Conservation (phyloP, 2,888 invertebrate genomes). For the Apotomis betuletana region DNA sequence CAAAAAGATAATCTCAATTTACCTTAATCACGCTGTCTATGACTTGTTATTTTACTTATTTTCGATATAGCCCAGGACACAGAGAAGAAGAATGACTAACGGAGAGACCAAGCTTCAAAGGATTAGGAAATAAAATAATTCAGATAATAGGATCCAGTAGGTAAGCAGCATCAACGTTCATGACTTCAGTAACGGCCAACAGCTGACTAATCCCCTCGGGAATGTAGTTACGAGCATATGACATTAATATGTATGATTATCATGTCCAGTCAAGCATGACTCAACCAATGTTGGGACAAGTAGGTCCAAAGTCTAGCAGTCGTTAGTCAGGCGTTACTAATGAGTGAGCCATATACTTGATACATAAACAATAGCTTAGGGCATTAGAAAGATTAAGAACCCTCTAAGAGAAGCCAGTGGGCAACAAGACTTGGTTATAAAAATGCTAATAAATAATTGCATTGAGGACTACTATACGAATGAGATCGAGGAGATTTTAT, state of each 20-base stretch:
- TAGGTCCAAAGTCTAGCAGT: conserved; percentile 23
- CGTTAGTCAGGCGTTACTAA: conserved; percentile 30
- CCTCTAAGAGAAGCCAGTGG: background rate
- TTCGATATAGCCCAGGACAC: too few species aligned
- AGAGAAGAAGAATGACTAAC: too few species aligned
- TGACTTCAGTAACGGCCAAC: conserved; percentile 4
- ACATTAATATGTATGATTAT: conserved; percentile 32
- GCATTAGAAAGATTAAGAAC: conserved; percentile 4
- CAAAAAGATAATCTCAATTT: too few species aligned
- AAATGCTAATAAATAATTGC: too few species aligned
- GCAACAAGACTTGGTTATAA: too few species aligned
- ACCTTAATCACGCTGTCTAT: too few species aligned
- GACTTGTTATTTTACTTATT: too few species aligned
- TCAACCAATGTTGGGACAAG: conserved; percentile 20
- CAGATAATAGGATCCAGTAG: background rate
- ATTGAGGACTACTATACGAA: too few species aligned
- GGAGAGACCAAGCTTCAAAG: too few species aligned
- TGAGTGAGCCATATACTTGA: conserved; percentile 9
- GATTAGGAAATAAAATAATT: too few species aligned
- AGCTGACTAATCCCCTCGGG: conserved; percentile 16
- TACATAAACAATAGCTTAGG: conserved; percentile 18
- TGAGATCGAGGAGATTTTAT: too few species aligned
- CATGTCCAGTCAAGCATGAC: conserved; percentile 31
- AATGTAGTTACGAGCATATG: conserved; percentile 20
- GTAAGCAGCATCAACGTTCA: background rate